Evolutionary conservation across 2,888 invertebrate species (phyloP), one percentile per base, ranked within the genome.

Genomic region (Andricus curvator): DNA sequence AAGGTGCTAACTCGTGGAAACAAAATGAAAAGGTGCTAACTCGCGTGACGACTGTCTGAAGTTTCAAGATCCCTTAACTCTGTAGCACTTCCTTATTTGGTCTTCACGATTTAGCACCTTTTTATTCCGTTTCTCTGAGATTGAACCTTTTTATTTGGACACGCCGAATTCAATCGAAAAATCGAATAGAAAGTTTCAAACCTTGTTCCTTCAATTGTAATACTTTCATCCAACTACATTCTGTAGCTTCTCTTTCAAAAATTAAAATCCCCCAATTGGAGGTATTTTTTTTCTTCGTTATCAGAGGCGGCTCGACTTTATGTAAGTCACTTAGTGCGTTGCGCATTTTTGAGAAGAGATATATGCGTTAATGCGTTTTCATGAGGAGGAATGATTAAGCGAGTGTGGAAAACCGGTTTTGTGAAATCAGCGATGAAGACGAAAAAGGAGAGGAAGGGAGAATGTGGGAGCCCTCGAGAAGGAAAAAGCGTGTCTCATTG

Each of bases 401-500:
- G 79, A 79, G 78, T 79, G 79, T 80, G 37, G 78, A 56, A 64
- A 77, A 60, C 77, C 25, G 44, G 41, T 48, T 68, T 68, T 48
- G 44, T 56, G 77, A 41, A 60, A 77, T 70, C 67, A 64, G 78
- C 29, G 74, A 33, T 74, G 81, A 81, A 56, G 78, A 70, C 80
- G 65, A n/a, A 51, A 70, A 48, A 60, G 68, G 64, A 79, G 48
- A 56, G 79, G 51, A 44, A 70, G 51, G 29, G 68, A 78, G 67
- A 48, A 17, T 62, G 48, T 33, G 64, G 70, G 37, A 64, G 17
- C 48, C 48, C 17, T 41, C 9, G 22, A 37, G 4, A 78, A 66
- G 79, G 82, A 84, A 84, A 80, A 80, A 78, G 79, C 78, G 80
- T 84, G 80, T 70, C 51, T 29, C 70, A 48, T 70, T 37, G 66